Evolutionary conservation across 37 sponge, comb jelly and placozoan genomes (phyloP).

Genomic region (Aphrocallistes beatrix): DNA sequence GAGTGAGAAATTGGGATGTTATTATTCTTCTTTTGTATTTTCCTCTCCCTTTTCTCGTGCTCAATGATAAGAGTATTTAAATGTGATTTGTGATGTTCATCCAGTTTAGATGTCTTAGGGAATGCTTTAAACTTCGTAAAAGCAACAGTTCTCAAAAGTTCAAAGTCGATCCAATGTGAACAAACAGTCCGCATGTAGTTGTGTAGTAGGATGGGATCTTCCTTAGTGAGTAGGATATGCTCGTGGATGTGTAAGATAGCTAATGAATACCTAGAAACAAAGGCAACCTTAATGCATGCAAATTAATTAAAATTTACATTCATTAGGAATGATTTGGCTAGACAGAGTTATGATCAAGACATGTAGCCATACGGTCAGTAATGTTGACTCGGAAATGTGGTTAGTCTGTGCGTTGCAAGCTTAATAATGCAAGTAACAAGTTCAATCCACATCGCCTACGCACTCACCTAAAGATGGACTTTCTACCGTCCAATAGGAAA

Average conservation of each 20-base stretch:
- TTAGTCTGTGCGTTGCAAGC: no score
- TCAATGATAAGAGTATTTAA: neutral
- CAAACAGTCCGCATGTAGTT: neutral
- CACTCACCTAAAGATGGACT: conserved; percentile 1
- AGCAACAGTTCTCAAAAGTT: neutral
- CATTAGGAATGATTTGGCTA: no score
- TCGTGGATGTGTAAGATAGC: neutral
- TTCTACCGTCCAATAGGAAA: conserved; percentile 12
- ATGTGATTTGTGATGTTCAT: neutral
- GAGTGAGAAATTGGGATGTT: neutral
- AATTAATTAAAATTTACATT: no score
- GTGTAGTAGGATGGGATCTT: neutral
- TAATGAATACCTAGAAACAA: neutral
- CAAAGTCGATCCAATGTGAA: neutral
- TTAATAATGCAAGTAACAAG: no score
- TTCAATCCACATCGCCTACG: no score
- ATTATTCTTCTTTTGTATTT: neutral
- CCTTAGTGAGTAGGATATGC: neutral
- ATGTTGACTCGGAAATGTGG: no score
- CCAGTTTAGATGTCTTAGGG: neutral
- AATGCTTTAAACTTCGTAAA: neutral
- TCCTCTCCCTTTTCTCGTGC: neutral
- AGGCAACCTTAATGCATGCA: no score
- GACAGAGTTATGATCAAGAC: no score
- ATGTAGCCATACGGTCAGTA: no score